Evolutionary conservation across 2,113 vertebrate genomes (phyloP).

Genomic region (Seriola aureovittata): DNA sequence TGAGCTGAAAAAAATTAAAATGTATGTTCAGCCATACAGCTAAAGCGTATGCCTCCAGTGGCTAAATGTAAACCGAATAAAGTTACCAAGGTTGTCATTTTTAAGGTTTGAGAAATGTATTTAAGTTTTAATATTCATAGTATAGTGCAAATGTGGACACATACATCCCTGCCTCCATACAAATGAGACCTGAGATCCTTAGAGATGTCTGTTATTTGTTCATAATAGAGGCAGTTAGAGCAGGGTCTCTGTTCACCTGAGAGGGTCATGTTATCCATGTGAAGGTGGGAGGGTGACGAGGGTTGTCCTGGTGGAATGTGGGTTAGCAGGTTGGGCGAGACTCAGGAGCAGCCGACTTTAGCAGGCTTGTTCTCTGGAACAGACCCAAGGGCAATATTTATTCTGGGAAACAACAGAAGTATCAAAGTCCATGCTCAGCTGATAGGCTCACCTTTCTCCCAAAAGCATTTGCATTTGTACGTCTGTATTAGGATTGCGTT

Average conservation of each 20-base stretch:
- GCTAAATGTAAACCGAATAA: neutral
- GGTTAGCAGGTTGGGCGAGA: conserved; percentile 55
- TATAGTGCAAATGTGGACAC: neutral
- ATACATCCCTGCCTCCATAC: neutral
- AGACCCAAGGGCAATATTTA: conserved; percentile 70
- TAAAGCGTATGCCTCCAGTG: neutral
- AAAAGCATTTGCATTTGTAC: neutral
- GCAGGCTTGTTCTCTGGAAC: conserved; percentile 6
- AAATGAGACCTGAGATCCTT: neutral
- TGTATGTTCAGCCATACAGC: neutral
- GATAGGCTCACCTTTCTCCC: neutral
- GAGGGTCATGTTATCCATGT: conserved; percentile 1
- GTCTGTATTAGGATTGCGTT: neutral
- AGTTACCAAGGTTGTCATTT: neutral
- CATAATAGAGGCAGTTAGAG: neutral
- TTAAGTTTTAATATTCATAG: neutral
- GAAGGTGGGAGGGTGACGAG: neutral
- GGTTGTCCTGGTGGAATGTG: conserved; percentile 55
- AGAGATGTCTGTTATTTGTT: neutral
- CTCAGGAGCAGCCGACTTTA: neutral
- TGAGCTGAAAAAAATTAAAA: neutral
- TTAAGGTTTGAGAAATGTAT: neutral
- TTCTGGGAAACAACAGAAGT: conserved; percentile 9
- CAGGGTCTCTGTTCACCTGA: conserved; percentile 9
- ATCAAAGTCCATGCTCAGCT: conserved; percentile 63